Base-by-base conservation (phyloP, 2,888 invertebrate genomes). In the Hermaeophaga mercurialis region DNA sequence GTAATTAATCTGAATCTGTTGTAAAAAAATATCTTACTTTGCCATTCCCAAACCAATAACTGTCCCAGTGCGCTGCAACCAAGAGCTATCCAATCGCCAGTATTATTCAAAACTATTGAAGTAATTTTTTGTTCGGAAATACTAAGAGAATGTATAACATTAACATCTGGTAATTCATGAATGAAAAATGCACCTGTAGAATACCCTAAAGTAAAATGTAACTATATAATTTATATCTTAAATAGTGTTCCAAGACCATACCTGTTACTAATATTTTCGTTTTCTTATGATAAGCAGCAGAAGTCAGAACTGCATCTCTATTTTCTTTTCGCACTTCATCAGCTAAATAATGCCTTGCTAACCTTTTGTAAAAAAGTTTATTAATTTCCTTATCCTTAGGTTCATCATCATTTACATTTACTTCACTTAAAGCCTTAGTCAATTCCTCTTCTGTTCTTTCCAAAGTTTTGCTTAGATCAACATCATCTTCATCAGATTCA, bases 11-110 rank as follows among this genome's bases (percentile, higher is more conserved):
- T n/a, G n/a, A n/a, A n/a, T n/a, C n/a, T n/a, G n/a, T n/a, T n/a
- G n/a, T n/a, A 34, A 12, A 31, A 12, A 8, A 43, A 22, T 7
- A 19, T 61, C 62, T 54, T 71, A 84, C 96, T 96, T 80, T 97
- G 96, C 98, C 98, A 99, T 79, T 99, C 99, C 97, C 98, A 99
- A 1, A 99, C 98, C 14, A 98, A 78, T 44, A 99, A 80, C 74
- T 98, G 96, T 0, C 97, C 97, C n/a, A 91, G 81, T 47, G 86
- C 85, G 0, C 89, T 85, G 68, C 95, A 94, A 0, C 93, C 98
- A 33, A 99, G 79, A 0, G 94, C 97, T 62, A 99, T 87, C 98
- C 98, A 99, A 73, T 98, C 97, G 0, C 97, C 98, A 0, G 88
- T 88, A 3, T 80, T 75, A 70, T 97, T 98, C 64, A 98, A 83